Evolutionary conservation across 2,797 vertebrate species (phyloP).

Genomic region (Malacoctenus gilli): DNA sequence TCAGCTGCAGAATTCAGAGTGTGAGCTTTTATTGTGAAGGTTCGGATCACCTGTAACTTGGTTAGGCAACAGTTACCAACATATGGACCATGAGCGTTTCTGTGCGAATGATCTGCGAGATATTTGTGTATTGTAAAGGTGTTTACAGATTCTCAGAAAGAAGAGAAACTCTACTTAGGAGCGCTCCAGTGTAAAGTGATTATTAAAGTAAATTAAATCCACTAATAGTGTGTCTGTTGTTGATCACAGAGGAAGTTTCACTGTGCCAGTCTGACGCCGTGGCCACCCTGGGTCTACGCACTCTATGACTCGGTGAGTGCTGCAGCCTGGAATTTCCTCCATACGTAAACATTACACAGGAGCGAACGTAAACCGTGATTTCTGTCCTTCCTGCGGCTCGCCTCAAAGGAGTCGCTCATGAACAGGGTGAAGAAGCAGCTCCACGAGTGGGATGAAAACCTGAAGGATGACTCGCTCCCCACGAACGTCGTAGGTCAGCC

Average conservation of each 20-base stretch:
- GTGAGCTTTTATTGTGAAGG: too few relatives aligned
- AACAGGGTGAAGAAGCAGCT: slow-evolving; percentile 95
- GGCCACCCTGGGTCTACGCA: slow-evolving; percentile 97
- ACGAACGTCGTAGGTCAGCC: slow-evolving; percentile 91
- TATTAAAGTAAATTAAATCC: neutral
- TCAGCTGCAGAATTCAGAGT: too few relatives aligned
- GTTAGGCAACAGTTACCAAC: too few relatives aligned
- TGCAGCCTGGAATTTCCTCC: slow-evolving; percentile 15
- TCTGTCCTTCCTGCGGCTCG: slow-evolving; percentile 26
- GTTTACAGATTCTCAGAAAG: neutral
- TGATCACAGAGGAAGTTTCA: slow-evolving; percentile 88
- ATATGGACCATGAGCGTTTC: too few relatives aligned
- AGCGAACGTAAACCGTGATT: slow-evolving; percentile 30
- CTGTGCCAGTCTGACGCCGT: slow-evolving; percentile 93
- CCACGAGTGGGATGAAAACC: slow-evolving; percentile 97
- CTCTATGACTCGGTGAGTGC: slow-evolving; percentile 96
- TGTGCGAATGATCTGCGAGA: too few relatives aligned
- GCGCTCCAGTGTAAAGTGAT: neutral
- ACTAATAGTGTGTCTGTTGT: slow-evolving; percentile 28
- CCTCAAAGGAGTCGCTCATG: slow-evolving; percentile 87
- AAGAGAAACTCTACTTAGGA: neutral
- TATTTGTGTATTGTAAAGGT: neutral
- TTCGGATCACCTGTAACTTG: too few relatives aligned
- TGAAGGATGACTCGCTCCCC: slow-evolving; percentile 95
- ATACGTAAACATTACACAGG: slow-evolving; percentile 18